phyloP scores from a whole-genome alignment of 2,888 invertebrate species.

The Agonopterix heracliana region DNA sequence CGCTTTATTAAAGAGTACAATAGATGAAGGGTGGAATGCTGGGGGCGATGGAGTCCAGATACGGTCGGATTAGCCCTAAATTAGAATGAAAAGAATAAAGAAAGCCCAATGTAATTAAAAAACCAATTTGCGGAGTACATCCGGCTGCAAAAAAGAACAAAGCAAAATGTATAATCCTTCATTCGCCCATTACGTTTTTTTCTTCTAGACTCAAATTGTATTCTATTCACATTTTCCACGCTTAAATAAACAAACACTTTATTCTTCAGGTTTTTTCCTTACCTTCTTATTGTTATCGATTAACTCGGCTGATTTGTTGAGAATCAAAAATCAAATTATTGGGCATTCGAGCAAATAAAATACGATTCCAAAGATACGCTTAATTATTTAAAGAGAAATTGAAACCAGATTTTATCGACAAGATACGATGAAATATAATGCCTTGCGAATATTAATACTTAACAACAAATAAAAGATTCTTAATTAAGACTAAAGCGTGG shows the following conservation, averaged over 20 bases:
- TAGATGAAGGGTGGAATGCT: constrained; percentile 34
- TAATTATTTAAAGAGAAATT: neutral
- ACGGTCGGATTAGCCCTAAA: constrained; percentile 40
- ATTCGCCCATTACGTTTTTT: neutral
- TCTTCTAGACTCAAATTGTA: neutral
- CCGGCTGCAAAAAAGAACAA: constrained; percentile 7
- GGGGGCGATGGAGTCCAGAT: constrained; percentile 29
- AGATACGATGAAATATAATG: neutral
- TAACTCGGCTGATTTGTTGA: constrained; percentile 3
- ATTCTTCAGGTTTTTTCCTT: neutral
- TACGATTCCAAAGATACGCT: neutral
- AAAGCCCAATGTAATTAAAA: constrained; percentile 54
- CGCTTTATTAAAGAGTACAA: constrained; percentile 38
- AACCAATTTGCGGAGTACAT: constrained; percentile 38
- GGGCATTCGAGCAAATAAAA: constrained; percentile 3
- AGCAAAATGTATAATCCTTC: constrained; percentile 2
- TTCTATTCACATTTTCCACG: neutral
- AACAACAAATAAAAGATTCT: neutral
- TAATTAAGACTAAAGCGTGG: constrained; percentile 35
- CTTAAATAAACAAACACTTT: constrained; percentile 3
- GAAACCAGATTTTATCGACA: too few relatives aligned
- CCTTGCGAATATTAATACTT: neutral
- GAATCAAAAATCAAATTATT: constrained; percentile 6
- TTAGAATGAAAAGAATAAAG: constrained; percentile 45
- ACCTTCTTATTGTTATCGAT: neutral